Evolutionary conservation across 1,140 invertebrate genomes (phyloP), one percentile per base, ranked within the genome.

Genomic region (Triops cancriformis): DNA sequence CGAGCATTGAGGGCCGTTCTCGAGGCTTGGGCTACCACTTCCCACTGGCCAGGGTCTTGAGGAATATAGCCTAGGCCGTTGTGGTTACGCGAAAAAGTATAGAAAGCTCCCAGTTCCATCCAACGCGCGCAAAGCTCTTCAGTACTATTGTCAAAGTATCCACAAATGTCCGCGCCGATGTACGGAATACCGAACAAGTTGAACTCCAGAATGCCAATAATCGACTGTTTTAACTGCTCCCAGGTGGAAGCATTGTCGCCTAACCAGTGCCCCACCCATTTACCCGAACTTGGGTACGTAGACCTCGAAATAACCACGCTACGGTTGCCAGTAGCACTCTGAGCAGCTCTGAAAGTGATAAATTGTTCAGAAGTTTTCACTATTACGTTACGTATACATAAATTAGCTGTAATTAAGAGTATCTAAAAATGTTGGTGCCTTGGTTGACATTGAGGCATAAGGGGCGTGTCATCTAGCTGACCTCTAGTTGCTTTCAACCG

Each of bases 211-310:
- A 80, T 80, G 72, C 77, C 81, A 73, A 80, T 80, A 42, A 82
- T 80, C 26, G 82, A 82, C 73, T 78, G 74, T 10, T 78, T 73
- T n/a, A 82, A 51, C 77, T 82, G 76, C 18, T 74, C 73, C 82
- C 82, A 82, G 37, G 76, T 79, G 27, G 81, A 78, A 23, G 72
- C 76, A 73, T 81, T 85, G 79, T 86, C 86, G 9, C 89, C 89
- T 18, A 86, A 83, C 89, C 90, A 90, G 82, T 90, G 88, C 31
- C 87, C 87, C 31, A 84, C 86, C 82, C 85, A 89, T 27, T 84
- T 81, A 23, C 89, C 89, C 76, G 83, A 83, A 72, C 87, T 85
- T 42, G 87, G 80, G 81, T 85, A 89, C 26, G 86, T 87, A 23
- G 88, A 87, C 73, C 89, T 79, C 23, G 85, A 85, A 28, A 89